A percentile compares a stretch with the other conserved stretches of the same genome.
Evolutionary conservation across 2,888 invertebrate species (phyloP).

Genomic region (Endomychus coccineus): DNA sequence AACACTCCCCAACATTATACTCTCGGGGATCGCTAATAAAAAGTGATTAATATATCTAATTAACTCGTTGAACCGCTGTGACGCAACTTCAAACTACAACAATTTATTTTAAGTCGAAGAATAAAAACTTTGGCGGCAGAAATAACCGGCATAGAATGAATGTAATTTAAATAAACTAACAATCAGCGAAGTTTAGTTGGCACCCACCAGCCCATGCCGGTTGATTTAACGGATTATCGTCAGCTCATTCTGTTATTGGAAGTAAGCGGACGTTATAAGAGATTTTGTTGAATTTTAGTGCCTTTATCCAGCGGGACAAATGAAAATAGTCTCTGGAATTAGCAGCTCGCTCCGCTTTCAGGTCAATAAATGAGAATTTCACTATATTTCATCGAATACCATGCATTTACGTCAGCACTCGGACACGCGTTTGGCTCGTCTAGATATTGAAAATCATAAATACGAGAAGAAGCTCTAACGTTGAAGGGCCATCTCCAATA

Average conservation of each 20-base stretch:
- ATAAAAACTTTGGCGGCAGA: conserved; percentile 28
- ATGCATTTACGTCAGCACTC: conserved; percentile 13
- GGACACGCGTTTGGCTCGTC: conserved; percentile 9
- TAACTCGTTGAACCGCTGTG: conserved; percentile 37
- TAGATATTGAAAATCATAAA: conserved; percentile 15
- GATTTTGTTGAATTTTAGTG: conserved; percentile 10
- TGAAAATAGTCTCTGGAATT: conserved; percentile 9
- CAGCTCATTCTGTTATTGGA: conserved; percentile 8
- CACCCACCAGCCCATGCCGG: conserved; percentile 4
- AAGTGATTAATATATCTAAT: conserved; percentile 39
- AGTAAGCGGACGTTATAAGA: conserved; percentile 9
- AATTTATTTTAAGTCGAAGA: conserved; percentile 32
- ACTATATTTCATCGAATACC: too few relatives aligned
- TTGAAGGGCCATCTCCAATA: conserved; percentile 9
- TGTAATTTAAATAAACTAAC: conserved; percentile 37
- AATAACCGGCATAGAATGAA: conserved; percentile 36
- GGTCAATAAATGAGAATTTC: too few relatives aligned
- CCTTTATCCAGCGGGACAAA: conserved; percentile 9
- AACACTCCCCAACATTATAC: conserved; percentile 31
- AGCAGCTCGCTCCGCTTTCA: conserved; percentile 4
- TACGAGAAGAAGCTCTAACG: conserved; percentile 9
- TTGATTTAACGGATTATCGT: conserved; percentile 7
- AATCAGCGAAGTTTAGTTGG: conserved; percentile 24
- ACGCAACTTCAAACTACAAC: conserved; percentile 36
- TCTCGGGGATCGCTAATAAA: conserved; percentile 34